Base-by-base conservation (phyloP, 2,113 vertebrate genomes). In the Cricetomys ansorgei region DNA sequence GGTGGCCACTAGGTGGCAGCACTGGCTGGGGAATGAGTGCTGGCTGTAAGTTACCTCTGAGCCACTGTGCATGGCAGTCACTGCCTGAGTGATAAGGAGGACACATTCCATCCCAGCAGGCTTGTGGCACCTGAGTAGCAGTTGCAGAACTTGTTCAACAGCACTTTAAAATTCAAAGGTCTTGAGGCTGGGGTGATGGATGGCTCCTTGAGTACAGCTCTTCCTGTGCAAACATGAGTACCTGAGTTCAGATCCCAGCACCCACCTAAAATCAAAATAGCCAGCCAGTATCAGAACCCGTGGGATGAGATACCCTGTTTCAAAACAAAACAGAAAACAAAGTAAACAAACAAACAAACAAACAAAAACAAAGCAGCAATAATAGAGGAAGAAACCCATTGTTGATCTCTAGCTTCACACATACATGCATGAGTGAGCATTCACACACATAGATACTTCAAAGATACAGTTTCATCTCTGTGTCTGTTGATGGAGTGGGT, bases 41-140 rank as follows among this genome's bases (percentile, higher is more conserved):
- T 31, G 27, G 57, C 67, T 37, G 13, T 10, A 16, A 37, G 21
- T 67, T 50, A 17, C 57, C 43, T 9, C 34, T 23, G 15, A 25
- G 29, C 64, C 19, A 0, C 2, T 16, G n/a, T 15, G 1, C n/a
- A 2, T 62, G 11, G 1, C 25, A 48, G 17, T 65, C 40, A 25
- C 43, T 37, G 31, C 59, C 43, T 67, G 40, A 45, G 2, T 27
- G 69, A 40, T n/a, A 43, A 43, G 10, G 31, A 25, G 77, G 55
- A 27, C 53, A 83, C 34, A 17, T 3, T 45, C 8, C 29, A 37
- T 67, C 19, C 83, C 62, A 67, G 83, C 62, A 65, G 31, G 21
- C 45, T 9, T 5, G 0, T 9, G 3, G 65, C 13, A 10, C 37
- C 77, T 15, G 3, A 1, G 2, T 7, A 0, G 16, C 13, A 15